Percentiles rank a stretch among this genome's conserved stretches.
Evolutionary conservation across 1,140 invertebrate species (phyloP).

Genomic region (Lethrus apterus): DNA sequence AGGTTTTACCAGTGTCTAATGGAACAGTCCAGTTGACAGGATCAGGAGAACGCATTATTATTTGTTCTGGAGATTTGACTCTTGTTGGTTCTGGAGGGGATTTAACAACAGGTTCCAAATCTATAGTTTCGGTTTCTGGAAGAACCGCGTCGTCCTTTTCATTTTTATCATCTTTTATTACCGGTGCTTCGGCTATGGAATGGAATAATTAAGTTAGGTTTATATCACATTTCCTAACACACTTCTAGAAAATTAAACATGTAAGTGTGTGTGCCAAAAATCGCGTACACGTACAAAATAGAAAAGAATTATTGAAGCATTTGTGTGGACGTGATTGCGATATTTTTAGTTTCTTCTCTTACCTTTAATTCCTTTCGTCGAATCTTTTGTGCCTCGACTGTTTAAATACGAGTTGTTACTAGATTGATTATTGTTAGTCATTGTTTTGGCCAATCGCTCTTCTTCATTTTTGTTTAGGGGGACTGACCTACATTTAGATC

Average conservation of each 20-base stretch:
- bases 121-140: conserved; percentile 24
- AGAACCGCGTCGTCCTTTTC: not conserved
- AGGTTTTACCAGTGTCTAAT: conserved; percentile 84
- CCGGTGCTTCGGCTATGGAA: not conserved
- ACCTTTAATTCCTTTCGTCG: conserved; percentile 37
- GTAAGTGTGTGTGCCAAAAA: conserved; percentile 37
- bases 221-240: not conserved
- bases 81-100: conserved; percentile 84
- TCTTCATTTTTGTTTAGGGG: conserved; percentile 38
- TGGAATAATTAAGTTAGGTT: not conserved
- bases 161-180: not conserved
- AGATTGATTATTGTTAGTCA: conserved; percentile 32
- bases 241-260: not conserved
- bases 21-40: conserved; percentile 92
- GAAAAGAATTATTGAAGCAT: not conserved
- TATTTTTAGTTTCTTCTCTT: conserved; percentile 25
- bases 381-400: conserved; percentile 27
- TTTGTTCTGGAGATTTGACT: conserved; percentile 87
- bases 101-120: conserved; percentile 61
- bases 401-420: conserved; percentile 25
- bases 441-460: conserved; percentile 39
- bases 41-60: conserved; percentile 82
- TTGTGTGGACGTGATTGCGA: not conserved
- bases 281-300: conserved; percentile 23
- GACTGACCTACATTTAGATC: conserved; percentile 42